phyloP scores from a whole-genome alignment of 2,888 invertebrate genomes.

The Mythimna impura region DNA sequence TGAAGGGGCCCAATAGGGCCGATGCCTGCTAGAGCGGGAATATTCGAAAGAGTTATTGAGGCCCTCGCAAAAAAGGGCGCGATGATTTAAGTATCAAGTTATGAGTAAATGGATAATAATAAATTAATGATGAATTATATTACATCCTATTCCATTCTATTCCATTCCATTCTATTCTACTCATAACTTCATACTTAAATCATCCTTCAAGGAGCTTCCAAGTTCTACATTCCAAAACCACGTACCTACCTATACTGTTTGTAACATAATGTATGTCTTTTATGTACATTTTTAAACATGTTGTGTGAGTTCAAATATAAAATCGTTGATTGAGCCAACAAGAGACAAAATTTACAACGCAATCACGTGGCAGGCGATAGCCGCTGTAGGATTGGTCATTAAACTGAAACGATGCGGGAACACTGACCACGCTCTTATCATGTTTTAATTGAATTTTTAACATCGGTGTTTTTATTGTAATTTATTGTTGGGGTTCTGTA shows the following conservation, averaged over 20 bases:
- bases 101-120: no score
- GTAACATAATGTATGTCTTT: background rate
- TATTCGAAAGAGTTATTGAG: no score
- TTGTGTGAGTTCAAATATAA: background rate
- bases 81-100: no score
- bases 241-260: background rate
- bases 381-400: constrained; percentile 14
- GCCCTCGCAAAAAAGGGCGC: no score
- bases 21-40: no score
- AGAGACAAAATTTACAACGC: constrained; percentile 31
- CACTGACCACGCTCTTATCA: constrained; percentile 19
- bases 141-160: no score
- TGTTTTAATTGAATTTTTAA: constrained; percentile 44
- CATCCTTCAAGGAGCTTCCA: no score
- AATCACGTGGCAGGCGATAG: constrained; percentile 21
- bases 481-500: background rate
- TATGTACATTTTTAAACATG: background rate
- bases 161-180: no score
- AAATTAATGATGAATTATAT: no score
- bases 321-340: constrained; percentile 32
- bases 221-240: no score
- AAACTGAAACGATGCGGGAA: constrained; percentile 30
- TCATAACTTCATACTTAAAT: no score
- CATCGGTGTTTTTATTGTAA: background rate
- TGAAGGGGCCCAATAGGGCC: no score